Percentiles rank a stretch among this genome's conserved stretches.
Evolutionary conservation across 2,797 vertebrate genomes (phyloP).

Genomic region (Tympanoctomys barrerae): DNA sequence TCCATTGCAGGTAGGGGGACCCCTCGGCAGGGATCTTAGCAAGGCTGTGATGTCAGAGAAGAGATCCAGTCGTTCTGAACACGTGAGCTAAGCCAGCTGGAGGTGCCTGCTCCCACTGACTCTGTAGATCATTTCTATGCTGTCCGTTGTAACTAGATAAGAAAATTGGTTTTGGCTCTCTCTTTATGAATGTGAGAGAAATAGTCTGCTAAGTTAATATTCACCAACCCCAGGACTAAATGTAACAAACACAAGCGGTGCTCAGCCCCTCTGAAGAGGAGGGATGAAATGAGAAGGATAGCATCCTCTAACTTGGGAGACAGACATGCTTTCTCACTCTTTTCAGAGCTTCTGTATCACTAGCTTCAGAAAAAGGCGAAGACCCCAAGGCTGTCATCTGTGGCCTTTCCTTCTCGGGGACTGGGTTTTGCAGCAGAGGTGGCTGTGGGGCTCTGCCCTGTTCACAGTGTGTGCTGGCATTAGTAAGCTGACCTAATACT

Average conservation of each 20-base stretch:
- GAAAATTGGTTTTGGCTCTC: background rate
- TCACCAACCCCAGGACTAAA: background rate
- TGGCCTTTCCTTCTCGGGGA: background rate
- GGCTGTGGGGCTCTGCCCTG: constrained; percentile 16
- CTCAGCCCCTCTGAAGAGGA: background rate
- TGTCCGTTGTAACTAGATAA: constrained; percentile 10
- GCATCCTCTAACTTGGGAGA: constrained; percentile 5
- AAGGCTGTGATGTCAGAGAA: constrained; percentile 2
- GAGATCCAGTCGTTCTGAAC: constrained; percentile 51
- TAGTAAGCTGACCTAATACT: background rate
- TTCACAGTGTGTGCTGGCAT: constrained; percentile 12
- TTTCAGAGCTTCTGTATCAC: background rate
- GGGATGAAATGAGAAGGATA: background rate
- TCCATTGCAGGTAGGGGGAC: background rate
- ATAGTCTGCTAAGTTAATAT: constrained; percentile 1
- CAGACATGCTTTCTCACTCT: constrained; percentile 5
- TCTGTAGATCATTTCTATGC: constrained; percentile 6
- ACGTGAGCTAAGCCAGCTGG: background rate
- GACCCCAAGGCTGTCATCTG: constrained; percentile 23
- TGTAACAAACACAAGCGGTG: background rate
- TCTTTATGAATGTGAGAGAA: constrained; percentile 15
- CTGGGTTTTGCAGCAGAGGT: constrained; percentile 18
- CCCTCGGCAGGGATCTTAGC: constrained; percentile 15
- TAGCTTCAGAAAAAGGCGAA: constrained; percentile 46
- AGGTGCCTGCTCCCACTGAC: background rate